Base-by-base conservation (phyloP, 2,797 vertebrate genomes). In the Propithecus perrieri region DNA sequence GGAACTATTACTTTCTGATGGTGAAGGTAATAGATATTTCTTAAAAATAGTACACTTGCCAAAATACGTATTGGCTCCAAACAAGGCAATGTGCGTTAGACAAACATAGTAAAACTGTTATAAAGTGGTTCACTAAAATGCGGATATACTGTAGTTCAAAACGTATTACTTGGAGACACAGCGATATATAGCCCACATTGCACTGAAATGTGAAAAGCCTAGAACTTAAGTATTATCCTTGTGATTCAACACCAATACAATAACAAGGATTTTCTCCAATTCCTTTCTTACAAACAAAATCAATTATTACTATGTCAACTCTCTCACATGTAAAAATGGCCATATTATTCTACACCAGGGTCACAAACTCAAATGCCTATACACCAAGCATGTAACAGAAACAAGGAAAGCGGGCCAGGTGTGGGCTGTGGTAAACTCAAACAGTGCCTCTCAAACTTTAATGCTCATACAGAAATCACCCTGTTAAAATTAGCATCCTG, bases 11-110 rank as follows among this genome's bases (percentile, higher is more conserved):
- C 96, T 98, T 98, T 97, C 92, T 18, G 7, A 96, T 96, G 65
- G 92, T 46, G 97, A 98, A 98, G 98, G 97, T 98, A 98, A 98
- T 95, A 98, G 93, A 94, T 98, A 96, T 98, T 98, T 98, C 98
- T 96, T 83, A 94, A 97, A 98, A 98, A 95, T 91, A 96, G 0
- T 13, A 84, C 85, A 91, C 75, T 96, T 98, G 98, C 97, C 98
- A 98, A 98, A 97, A 97, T 97, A 93, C 0, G 26, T 91, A 87
- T 83, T 98, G 98, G 96, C 80, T 96, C 97, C 97, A 98, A 98
- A 97, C 86, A 98, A 98, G 96, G 95, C 90, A 96, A 41, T 41
- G 71, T 96, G 87, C 95, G 13, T n/a, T 91, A 94, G 46, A 89
- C 55, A 95, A 94, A 89, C 63, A 89, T 2, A 93, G 91, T 85